These are phyloP conservation scores for Triplophysa dalaica DNA, from an alignment of 2,113 vertebrate genomes.

Conservation along the genomic window DNA sequence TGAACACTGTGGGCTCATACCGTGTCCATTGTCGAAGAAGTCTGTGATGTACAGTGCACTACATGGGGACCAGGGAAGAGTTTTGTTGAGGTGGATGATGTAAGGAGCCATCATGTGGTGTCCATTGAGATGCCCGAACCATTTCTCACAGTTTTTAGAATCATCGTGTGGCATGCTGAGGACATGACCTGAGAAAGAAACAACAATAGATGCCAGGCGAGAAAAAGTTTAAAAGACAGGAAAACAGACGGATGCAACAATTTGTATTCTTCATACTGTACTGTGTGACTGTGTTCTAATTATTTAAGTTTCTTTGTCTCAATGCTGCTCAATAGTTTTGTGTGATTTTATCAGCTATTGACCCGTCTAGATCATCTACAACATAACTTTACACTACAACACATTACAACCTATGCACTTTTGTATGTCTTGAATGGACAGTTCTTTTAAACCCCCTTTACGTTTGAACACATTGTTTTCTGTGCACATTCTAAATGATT, in stretches of 20 bases:
- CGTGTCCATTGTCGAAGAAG: constrained; percentile 91
- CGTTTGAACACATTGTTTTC: neutral
- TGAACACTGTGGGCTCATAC: constrained; percentile 65
- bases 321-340: neutral
- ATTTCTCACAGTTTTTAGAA: constrained; percentile 85
- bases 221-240: no score
- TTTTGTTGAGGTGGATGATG: constrained; percentile 86
- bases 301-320: neutral
- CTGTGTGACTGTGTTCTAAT: neutral
- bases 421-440: neutral
- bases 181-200: constrained; percentile 81
- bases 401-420: neutral
- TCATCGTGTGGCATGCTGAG: constrained; percentile 96
- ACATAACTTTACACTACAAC: no score
- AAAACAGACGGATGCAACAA: neutral
- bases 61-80: constrained; percentile 92
- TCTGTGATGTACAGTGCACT: constrained; percentile 91
- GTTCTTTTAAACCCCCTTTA: neutral
- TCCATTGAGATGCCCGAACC: constrained; percentile 82
- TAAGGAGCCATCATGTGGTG: constrained; percentile 90
- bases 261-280: neutral
- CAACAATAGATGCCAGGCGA: neutral
- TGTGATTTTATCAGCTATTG: neutral
- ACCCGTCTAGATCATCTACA: no score
- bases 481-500: neutral